Percentiles rank a stretch among this genome's conserved stretches.
Conservation (phyloP, 2,888 invertebrate genomes). For the Balanococcus diminutus region DNA sequence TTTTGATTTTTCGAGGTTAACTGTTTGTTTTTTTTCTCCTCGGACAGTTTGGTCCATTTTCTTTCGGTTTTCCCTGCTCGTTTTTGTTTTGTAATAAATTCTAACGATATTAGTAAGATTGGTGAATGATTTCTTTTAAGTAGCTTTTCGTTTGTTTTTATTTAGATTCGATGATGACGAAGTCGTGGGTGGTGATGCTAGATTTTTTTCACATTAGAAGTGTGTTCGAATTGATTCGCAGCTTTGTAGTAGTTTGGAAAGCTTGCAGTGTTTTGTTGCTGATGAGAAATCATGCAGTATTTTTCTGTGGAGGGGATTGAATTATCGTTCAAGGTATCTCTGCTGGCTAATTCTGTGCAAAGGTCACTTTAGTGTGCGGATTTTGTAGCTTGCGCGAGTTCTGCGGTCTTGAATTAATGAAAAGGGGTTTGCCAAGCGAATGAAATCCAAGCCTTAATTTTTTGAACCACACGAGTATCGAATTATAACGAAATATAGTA, state of each 20-base stretch:
- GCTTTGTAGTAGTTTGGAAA: not conserved
- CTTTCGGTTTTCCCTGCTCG: not conserved
- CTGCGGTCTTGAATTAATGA: too few relatives aligned
- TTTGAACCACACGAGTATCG: not conserved
- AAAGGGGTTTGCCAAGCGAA: too few relatives aligned
- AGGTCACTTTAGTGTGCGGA: too few relatives aligned
- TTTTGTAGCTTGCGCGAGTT: too few relatives aligned
- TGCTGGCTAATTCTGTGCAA: too few relatives aligned
- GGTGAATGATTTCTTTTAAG: slow-evolving; percentile 38
- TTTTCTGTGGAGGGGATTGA: not conserved
- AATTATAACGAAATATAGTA: not conserved
- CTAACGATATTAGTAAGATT: slow-evolving; percentile 14
- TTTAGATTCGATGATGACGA: not conserved
- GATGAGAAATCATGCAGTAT: too few relatives aligned
- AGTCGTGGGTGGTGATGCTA: not conserved
- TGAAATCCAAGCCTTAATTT: not conserved
- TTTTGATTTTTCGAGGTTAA: slow-evolving; percentile 17
- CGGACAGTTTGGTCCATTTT: not conserved
- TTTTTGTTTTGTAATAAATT: slow-evolving; percentile 25
- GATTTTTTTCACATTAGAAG: not conserved
- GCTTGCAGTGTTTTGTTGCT: too few relatives aligned
- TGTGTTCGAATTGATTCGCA: not conserved
- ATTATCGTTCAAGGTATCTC: too few relatives aligned
- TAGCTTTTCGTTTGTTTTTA: not conserved
- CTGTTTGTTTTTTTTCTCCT: not conserved